A percentile compares a stretch with the other conserved stretches of the same genome.
phyloP scores from a whole-genome alignment of 2,888 invertebrate species.

The Neoitamus cyanurus region DNA sequence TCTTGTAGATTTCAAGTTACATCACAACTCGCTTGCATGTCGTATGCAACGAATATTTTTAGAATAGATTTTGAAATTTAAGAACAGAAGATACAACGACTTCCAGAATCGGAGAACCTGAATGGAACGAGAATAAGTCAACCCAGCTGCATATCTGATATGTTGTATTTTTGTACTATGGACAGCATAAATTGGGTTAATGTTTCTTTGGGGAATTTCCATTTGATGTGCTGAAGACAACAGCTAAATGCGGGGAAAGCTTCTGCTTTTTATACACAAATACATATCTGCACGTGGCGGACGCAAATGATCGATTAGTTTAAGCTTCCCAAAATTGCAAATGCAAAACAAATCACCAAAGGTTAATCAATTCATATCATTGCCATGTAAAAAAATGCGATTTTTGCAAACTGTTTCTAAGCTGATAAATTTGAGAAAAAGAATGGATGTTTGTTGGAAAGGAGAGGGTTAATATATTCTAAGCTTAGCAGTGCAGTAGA shows the following conservation, averaged over 20 bases:
- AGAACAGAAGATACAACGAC: not conserved
- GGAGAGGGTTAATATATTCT: not conserved
- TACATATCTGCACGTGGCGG: not conserved
- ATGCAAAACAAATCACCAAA: not conserved
- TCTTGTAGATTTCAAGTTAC: not conserved
- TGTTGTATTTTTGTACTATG: not conserved
- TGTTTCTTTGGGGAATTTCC: not conserved
- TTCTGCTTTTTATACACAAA: not conserved
- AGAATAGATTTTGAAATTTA: not conserved
- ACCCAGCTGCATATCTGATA: not conserved
- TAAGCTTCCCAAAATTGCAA: not conserved
- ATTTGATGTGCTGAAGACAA: not conserved
- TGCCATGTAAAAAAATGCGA: not conserved
- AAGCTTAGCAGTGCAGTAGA: not conserved
- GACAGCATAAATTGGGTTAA: not conserved
- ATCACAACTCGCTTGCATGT: not conserved
- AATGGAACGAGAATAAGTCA: not conserved
- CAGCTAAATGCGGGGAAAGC: not conserved
- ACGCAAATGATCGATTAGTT: not conserved
- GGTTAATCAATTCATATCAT: not conserved
- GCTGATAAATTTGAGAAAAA: not conserved
- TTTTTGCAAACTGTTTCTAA: not conserved
- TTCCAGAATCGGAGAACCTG: not conserved
- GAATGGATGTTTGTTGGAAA: not conserved
- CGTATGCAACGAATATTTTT: not conserved